Conservation (phyloP, 2,888 invertebrate species). For the Drosophila trichaetosa region DNA sequence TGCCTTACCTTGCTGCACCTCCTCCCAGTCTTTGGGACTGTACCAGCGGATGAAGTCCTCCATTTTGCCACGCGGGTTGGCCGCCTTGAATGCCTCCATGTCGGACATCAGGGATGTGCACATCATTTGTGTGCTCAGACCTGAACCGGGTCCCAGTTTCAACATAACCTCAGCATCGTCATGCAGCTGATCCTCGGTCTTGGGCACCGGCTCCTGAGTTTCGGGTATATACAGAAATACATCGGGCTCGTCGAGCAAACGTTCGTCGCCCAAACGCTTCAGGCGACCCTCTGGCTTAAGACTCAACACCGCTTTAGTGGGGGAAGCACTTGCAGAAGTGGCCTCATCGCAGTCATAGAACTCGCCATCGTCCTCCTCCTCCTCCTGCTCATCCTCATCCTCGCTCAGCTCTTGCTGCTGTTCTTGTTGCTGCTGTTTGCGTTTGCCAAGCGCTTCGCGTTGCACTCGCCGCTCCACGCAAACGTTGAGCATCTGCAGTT, state of each 20-base stretch:
- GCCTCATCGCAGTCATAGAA: conserved; percentile 92
- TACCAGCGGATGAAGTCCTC: conserved; percentile 99
- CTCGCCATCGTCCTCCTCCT: conserved; percentile 86
- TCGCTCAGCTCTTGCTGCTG: conserved; percentile 3
- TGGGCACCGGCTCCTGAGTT: conserved; percentile 96
- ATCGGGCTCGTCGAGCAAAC: conserved; percentile 88
- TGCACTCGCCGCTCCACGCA: conserved; percentile 88
- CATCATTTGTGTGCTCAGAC: conserved; percentile 95
- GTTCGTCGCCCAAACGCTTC: conserved; percentile 88
- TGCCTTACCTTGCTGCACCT: conserved; percentile 84
- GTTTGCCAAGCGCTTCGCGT: conserved; percentile 68
- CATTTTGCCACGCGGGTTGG: conserved; percentile 95
- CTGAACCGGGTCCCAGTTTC: conserved; percentile 93
- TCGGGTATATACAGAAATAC: conserved; percentile 92
- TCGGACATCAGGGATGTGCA: conserved; percentile 96
- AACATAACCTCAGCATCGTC: conserved; percentile 96
- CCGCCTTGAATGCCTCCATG: conserved; percentile 99
- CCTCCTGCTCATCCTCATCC: conserved; percentile 38
- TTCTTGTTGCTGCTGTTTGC: conserved; percentile 74
- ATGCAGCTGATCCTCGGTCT: conserved; percentile 98
- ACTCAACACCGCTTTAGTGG: conserved; percentile 84
- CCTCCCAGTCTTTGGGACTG: conserved; percentile 97
- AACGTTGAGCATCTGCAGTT: conserved; percentile 94
- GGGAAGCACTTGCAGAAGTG: conserved; percentile 30
- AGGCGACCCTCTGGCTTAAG: conserved; percentile 89